Percentiles rank a stretch among this genome's conserved stretches.
Evolutionary conservation across 2,113 vertebrate genomes (phyloP).

Genomic region (Actinemys pallida): DNA sequence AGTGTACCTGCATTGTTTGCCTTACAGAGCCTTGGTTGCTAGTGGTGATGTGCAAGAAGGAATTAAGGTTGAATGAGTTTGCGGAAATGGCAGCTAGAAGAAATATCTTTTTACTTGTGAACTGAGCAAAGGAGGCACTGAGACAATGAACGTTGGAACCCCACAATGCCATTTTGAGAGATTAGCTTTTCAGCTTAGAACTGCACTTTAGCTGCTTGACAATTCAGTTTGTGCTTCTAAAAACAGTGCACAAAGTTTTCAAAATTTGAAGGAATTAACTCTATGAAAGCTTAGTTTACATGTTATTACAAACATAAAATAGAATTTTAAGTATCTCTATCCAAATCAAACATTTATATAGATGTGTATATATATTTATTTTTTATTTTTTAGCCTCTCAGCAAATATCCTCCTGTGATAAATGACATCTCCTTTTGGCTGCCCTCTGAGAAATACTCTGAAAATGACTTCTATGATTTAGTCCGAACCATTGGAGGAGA

Average conservation of each 20-base stretch:
- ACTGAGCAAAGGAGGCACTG: background rate
- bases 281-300: background rate
- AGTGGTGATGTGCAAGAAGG: background rate
- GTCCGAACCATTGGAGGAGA: constrained; percentile 91
- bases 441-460: constrained; percentile 82
- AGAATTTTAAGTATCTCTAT: background rate
- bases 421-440: constrained; percentile 99
- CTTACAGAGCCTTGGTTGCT: background rate
- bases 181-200: background rate
- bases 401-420: constrained; percentile 90
- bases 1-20: background rate
- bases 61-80: background rate
- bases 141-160: background rate
- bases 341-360: background rate
- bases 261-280: background rate
- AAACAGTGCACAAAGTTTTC: background rate
- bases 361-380: background rate
- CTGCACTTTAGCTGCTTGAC: background rate
- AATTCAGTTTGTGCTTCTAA: constrained; percentile 24
- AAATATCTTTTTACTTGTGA: background rate
- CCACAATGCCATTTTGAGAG: background rate
- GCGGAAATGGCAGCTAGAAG: background rate
- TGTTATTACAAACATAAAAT: background rate
- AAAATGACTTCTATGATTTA: constrained; percentile 96
- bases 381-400: constrained; percentile 83